Evolutionary conservation across 2,888 invertebrate genomes (phyloP), one percentile per base, ranked within the genome.

Genomic region (Pseudanteris insignis): DNA sequence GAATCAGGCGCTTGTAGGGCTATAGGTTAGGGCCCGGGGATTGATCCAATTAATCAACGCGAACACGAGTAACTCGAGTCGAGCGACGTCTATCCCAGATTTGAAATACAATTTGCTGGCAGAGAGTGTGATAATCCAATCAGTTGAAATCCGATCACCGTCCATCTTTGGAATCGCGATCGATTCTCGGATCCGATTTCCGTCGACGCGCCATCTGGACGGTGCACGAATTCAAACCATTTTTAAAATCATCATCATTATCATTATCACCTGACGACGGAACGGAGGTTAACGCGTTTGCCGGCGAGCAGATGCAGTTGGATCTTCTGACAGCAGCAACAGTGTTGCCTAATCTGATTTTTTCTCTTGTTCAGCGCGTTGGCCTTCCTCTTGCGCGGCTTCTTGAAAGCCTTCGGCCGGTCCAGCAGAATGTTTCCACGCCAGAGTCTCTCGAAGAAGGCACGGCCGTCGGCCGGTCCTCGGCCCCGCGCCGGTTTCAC

Each of bases 361-460:
- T 68, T 69, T 36, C 73, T 74, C 62, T 70, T 73, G 8, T 70
- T 69, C 1, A 71, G 67, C 1, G 70, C 63, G 48, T 77, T 73
- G 33, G 75, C 63, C 57, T 75, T 77, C 9, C 76, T 68, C 60
- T 74, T 76, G 38, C 78, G 70, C 32, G 76, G 67, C 9, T 75
- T 70, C 54, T 73, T 76, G 18, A 77, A 68, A 8, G 68, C 72
- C 38, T 73, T 75, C 30, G 77, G 75, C 2, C 78, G 71, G 29
- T 78, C 77, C 36, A 78, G 67, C 38, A 77, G 77, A 71, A 86
- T 86, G 30, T 86, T 85, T 47, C 89, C 89, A 30, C 88, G 84
- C 89, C 89, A 89, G 41, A 89, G 81, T 11, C 88, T 82, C 70
- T 89, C 89, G 77, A 90, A 89, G 48, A 89, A 86, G 25, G 86